These are phyloP conservation scores for Stenoptilia bipunctidactyla DNA, from an alignment of 2,888 invertebrate species.

Conservation along the genomic window DNA sequence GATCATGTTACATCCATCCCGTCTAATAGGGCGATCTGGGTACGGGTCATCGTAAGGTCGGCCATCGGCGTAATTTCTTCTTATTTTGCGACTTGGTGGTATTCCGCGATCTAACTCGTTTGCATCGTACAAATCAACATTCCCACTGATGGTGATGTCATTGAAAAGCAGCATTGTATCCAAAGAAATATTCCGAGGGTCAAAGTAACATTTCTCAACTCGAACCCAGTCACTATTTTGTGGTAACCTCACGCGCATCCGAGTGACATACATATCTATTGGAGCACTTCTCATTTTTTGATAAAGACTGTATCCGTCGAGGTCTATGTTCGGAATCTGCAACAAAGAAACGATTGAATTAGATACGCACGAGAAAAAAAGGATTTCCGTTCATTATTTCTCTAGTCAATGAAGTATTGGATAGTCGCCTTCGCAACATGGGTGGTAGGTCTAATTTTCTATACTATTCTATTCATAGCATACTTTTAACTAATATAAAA, in stretches of 20 bases:
- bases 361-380: no score
- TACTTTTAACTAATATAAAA: no score
- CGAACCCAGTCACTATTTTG: constrained; percentile 77
- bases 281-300: constrained; percentile 74
- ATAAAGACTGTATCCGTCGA: constrained; percentile 75
- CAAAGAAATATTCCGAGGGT: constrained; percentile 79
- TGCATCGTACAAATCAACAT: constrained; percentile 73
- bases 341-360: not conserved
- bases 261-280: constrained; percentile 78
- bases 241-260: constrained; percentile 78
- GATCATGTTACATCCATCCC: constrained; percentile 82
- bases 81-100: constrained; percentile 32
- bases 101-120: constrained; percentile 46
- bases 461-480: no score
- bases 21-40: constrained; percentile 21
- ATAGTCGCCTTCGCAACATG: no score
- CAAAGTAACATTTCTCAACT: constrained; percentile 82
- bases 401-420: not conserved
- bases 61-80: constrained; percentile 52
- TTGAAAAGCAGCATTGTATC: constrained; percentile 84
- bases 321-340: constrained; percentile 65
- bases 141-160: constrained; percentile 84
- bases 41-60: constrained; percentile 32
- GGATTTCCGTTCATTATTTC: no score
- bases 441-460: no score